phyloP scores from a whole-genome alignment of 2,797 vertebrate species.

The Malurus leucopterus region DNA sequence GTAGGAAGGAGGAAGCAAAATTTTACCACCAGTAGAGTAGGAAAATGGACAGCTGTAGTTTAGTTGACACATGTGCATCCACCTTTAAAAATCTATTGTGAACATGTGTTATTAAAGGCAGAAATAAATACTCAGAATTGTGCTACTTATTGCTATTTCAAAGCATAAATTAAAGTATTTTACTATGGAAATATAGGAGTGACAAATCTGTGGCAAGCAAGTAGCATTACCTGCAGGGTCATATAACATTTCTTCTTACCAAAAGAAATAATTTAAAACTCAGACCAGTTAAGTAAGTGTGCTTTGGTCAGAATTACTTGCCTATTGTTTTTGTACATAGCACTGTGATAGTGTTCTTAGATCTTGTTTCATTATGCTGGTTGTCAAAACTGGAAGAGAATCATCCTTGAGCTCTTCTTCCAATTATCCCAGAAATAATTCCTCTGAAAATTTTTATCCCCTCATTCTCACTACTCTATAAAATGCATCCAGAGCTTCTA shows the following conservation, averaged over 20 bases:
- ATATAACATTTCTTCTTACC: background rate
- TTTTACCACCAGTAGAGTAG: background rate
- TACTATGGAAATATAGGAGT: background rate
- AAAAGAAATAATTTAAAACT: background rate
- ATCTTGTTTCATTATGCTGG: background rate
- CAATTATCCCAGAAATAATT: background rate
- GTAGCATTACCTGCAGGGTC: background rate
- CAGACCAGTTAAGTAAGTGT: background rate
- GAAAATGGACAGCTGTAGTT: background rate
- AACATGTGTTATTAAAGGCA: background rate
- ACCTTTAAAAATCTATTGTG: background rate
- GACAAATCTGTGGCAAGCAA: background rate
- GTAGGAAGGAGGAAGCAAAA: background rate
- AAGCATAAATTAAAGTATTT: background rate
- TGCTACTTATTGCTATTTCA: background rate
- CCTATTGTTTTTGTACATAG: background rate
- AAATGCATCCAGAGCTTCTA: background rate
- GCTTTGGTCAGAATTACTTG: background rate
- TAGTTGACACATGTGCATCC: background rate
- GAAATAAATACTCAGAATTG: background rate
- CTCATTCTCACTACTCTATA: background rate
- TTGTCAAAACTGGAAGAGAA: background rate
- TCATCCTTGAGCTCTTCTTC: background rate
- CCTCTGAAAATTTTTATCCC: background rate
- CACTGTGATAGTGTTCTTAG: background rate